Percentiles rank a stretch among this genome's conserved stretches.
phyloP scores from a whole-genome alignment of 2,888 invertebrate species.

The Melipona beecheii region DNA sequence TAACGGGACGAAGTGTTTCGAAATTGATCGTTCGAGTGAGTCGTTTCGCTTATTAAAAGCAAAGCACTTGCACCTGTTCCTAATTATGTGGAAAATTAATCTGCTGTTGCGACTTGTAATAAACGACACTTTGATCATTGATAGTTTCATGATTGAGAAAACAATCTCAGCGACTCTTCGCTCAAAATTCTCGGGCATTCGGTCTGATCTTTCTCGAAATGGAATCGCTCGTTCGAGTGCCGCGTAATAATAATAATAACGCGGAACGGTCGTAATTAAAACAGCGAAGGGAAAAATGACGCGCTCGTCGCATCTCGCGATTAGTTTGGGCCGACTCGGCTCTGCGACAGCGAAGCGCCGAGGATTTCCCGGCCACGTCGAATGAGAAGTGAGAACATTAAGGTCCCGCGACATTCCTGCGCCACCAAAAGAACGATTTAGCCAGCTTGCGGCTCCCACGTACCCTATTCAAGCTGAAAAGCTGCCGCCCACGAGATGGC shows the following conservation, averaged over 20 bases:
- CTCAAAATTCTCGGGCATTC: neutral
- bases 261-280: constrained; percentile 39
- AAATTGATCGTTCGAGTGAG: neutral
- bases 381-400: constrained; percentile 56
- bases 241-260: constrained; percentile 6
- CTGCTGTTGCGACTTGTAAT: neutral
- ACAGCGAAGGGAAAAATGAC: constrained; percentile 28
- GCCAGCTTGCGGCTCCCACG: constrained; percentile 9
- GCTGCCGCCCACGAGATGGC: constrained; percentile 41
- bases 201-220: neutral
- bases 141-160: neutral
- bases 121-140: no score
- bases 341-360: constrained; percentile 5
- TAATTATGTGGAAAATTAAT: neutral
- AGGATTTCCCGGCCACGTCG: constrained; percentile 18
- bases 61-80: neutral
- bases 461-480: constrained; percentile 43
- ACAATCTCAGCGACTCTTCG: neutral
- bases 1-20: neutral
- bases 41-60: neutral
- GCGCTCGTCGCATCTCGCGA: constrained; percentile 23
- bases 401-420: constrained; percentile 48
- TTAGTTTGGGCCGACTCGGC: constrained; percentile 20
- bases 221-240: neutral
- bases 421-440: constrained; percentile 51